Base-by-base conservation (phyloP, 1,140 invertebrate genomes). In the Magallana angulata region DNA sequence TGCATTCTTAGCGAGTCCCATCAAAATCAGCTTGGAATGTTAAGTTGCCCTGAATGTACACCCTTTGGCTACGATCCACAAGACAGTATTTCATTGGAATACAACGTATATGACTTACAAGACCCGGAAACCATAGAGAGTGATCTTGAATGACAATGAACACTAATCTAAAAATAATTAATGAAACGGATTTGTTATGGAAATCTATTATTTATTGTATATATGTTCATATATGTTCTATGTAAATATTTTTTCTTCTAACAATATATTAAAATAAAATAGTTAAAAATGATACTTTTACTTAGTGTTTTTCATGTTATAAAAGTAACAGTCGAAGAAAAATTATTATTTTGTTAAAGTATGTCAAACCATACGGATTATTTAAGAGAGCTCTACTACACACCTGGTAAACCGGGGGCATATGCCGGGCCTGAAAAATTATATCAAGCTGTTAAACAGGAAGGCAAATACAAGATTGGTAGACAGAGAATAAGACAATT, bases 401-500 rank as follows among this genome's bases (percentile, higher is more conserved):
- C 82, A 84, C 82, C 86, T 18, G 64, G 82, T 30, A 82, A 87
- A 12, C 83, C 87, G 1, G 87, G 64, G 16, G 36, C 82, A 60
- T 87, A 81, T 87, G 64, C 82, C n/a, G 68, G 87, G 11, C 83
- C 18, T 24, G 18, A 24, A 24, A 24, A 24, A 24, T 24, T 24
- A 24, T 24, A 24, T 24, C 18, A 24, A 24, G 18, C 18, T 24
- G 18, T 24, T 24, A 24, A 24, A 24, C 18, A 24, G 18, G 18
- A 24, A 24, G 18, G 18, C 18, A 24, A 24, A 24, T 24, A 24
- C 0, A 24, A 24, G 18, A 24, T 24, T 24, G 18, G 18, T 24
- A 24, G 18, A 24, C 18, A 24, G 18, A 24, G 18, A 24, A 24
- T 24, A 24, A 24, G 18, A 24, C 18, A 24, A 24, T 24, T 24